Percentiles rank a stretch among this genome's conserved stretches.
Conservation (phyloP, 2,113 vertebrate genomes). For the Lasiurus borealis region DNA sequence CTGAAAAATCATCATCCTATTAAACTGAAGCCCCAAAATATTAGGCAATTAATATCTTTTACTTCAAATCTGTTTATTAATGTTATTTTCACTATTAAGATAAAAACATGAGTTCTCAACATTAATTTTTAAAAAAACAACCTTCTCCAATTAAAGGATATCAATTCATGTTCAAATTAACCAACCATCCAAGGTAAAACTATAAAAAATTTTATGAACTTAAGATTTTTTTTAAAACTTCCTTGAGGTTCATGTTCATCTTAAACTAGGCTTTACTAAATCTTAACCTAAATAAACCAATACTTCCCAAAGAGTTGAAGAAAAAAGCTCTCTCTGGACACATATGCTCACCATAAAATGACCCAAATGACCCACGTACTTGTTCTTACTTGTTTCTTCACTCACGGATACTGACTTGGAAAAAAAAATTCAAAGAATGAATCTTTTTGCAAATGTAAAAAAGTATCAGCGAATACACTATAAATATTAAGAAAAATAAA, state of each 20-base stretch:
- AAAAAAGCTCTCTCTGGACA: constrained; percentile 74
- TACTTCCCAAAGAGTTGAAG: constrained; percentile 70
- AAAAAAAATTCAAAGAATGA: constrained; percentile 81
- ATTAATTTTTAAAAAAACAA: constrained; percentile 48
- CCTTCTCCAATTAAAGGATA: constrained; percentile 53
- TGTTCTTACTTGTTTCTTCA: constrained; percentile 77
- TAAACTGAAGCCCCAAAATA: constrained; percentile 66
- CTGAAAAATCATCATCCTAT: constrained; percentile 74
- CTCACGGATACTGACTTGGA: constrained; percentile 84
- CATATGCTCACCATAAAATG: constrained; percentile 80
- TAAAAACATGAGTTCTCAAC: constrained; percentile 72
- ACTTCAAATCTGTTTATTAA: constrained; percentile 27
- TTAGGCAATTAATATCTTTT: constrained; percentile 64
- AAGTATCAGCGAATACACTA: constrained; percentile 60
- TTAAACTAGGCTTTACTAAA: constrained; percentile 61
- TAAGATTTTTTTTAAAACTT: neutral
- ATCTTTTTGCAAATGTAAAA: constrained; percentile 81
- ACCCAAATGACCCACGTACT: constrained; percentile 81
- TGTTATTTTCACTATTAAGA: constrained; percentile 72
- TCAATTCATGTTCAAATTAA: constrained; percentile 61
- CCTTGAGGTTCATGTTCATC: constrained; percentile 50
- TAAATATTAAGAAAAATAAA: constrained; percentile 58
- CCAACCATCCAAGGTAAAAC: constrained; percentile 58
- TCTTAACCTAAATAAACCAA: constrained; percentile 53
- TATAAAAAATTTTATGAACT: neutral